Percentiles rank a stretch among this genome's conserved stretches.
phyloP scores from a whole-genome alignment of 2,888 invertebrate genomes.

The Rotaria macrura region DNA sequence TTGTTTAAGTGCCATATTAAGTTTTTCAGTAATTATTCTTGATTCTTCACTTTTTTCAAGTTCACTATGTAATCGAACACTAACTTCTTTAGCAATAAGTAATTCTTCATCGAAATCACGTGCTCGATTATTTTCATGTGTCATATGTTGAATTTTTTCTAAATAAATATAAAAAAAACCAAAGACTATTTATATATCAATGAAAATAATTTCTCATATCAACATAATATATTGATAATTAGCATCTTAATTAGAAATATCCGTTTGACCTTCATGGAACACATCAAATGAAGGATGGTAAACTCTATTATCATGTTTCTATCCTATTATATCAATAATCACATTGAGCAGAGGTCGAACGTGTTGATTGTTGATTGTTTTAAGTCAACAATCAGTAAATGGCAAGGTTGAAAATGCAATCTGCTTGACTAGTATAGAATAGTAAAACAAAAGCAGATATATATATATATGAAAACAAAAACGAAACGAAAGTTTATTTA shows the following conservation, averaged over 20 bases:
- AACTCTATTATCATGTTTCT: background rate
- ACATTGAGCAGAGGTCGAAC: background rate
- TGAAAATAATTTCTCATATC: no score
- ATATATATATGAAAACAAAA: no score
- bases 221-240: no score
- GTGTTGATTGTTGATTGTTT: background rate
- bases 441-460: no score
- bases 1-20: conserved; percentile 27
- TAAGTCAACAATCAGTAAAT: background rate
- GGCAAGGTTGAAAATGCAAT: background rate
- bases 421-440: background rate
- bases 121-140: conserved; percentile 47
- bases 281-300: no score
- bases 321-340: background rate
- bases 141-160: conserved; percentile 27
- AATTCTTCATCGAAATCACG: conserved; percentile 76
- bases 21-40: conserved; percentile 23
- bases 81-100: conserved; percentile 60
- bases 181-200: no score
- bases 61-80: conserved; percentile 52
- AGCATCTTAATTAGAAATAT: background rate
- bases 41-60: conserved; percentile 39
- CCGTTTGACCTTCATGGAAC: background rate
- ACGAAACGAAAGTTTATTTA: background rate
- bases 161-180: conserved; percentile 38